Evolutionary conservation across 1,140 invertebrate species (phyloP).

Genomic region (Habropoda laboriosa): DNA sequence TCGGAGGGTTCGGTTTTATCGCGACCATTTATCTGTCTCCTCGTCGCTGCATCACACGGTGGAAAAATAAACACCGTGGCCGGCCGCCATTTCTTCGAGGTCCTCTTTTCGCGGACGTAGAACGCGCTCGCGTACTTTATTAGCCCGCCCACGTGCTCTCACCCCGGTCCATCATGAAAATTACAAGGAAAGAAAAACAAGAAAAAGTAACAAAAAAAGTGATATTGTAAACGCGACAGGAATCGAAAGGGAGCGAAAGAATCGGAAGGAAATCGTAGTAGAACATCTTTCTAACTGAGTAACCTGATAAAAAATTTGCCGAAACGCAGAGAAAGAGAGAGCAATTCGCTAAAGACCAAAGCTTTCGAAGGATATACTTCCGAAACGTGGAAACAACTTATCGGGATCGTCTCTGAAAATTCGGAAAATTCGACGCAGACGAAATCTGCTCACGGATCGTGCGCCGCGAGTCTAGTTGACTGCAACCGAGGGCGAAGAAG

Average conservation of each 20-base stretch:
- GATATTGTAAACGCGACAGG: too few species aligned
- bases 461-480: neutral
- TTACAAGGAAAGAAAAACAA: too few species aligned
- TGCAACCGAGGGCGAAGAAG: slow-evolving; percentile 26
- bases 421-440: slow-evolving; percentile 10
- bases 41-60: neutral
- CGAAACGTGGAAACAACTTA: neutral
- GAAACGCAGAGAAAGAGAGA: neutral
- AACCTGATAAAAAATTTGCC: neutral
- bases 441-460: slow-evolving; percentile 37
- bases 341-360: neutral
- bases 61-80: neutral
- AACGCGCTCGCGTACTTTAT: neutral
- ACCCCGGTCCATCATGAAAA: neutral
- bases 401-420: neutral
- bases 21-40: slow-evolving; percentile 8
- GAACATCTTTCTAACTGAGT: accelerated
- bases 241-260: too few species aligned
- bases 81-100: neutral
- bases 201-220: too few species aligned
- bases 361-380: neutral
- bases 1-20: slow-evolving; percentile 18
- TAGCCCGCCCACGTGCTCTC: neutral
- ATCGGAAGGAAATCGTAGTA: neutral
- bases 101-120: neutral